Percentiles rank a stretch among this genome's conserved stretches.
phyloP scores from a whole-genome alignment of 2,888 invertebrate species.

The Aphrophora alni region DNA sequence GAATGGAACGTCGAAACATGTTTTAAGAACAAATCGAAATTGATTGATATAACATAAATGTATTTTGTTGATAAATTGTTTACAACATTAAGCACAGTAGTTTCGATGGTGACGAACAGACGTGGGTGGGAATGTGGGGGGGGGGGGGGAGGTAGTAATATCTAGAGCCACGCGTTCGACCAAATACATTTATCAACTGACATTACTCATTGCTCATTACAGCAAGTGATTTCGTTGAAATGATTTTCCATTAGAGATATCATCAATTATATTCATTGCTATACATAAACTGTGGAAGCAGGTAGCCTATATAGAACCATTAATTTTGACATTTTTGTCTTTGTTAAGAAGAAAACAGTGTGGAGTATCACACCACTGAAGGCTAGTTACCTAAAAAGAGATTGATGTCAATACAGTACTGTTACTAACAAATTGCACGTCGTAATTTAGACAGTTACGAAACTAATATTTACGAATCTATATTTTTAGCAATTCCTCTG shows the following conservation, averaged over 20 bases:
- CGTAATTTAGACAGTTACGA: too few relatives aligned
- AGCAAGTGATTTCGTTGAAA: neutral
- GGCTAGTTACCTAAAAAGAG: too few relatives aligned
- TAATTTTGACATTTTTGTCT: neutral
- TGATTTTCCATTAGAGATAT: neutral
- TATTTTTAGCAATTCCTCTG: too few relatives aligned
- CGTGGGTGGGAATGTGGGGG: neutral
- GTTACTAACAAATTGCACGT: too few relatives aligned
- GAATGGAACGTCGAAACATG: neutral
- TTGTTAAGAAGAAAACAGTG: neutral
- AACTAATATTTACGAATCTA: too few relatives aligned
- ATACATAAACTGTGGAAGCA: neutral
- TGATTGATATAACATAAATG: neutral
- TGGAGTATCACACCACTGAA: too few relatives aligned
- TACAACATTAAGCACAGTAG: neutral
- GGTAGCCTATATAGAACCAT: neutral
- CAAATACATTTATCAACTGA: neutral
- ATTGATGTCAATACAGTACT: too few relatives aligned
- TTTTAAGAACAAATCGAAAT: slow-evolving; percentile 2
- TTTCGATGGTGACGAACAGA: neutral
- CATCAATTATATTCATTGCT: neutral
- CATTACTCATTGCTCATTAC: neutral
- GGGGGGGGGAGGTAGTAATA: neutral
- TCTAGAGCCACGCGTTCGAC: neutral
- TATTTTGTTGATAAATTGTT: neutral